These are phyloP conservation scores for Chloromyia formosa DNA, from an alignment of 2,888 invertebrate genomes.

Conservation along the genomic window DNA sequence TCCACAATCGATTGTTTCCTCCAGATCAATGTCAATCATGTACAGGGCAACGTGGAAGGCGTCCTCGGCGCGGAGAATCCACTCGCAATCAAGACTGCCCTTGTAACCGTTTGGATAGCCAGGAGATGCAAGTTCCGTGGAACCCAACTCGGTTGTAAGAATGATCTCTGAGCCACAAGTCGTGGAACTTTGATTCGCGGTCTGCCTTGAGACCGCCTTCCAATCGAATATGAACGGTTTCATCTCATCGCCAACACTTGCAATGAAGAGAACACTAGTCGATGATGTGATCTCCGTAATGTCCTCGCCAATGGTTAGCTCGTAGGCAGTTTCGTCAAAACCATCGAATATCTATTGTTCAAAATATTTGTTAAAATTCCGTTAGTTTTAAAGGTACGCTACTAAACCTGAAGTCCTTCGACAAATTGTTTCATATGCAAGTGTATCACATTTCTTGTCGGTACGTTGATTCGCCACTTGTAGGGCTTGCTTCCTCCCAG, in stretches of 20 bases:
- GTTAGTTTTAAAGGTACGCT: neutral
- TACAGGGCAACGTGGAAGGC: slow-evolving; percentile 71
- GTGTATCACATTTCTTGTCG: slow-evolving; percentile 52
- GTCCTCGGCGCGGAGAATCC: slow-evolving; percentile 72
- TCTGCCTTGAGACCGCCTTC: slow-evolving; percentile 54
- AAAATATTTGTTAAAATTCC: neutral
- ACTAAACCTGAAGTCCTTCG: slow-evolving; percentile 55
- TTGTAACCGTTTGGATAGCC: slow-evolving; percentile 78
- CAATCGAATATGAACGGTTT: slow-evolving; percentile 57
- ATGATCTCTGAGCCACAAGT: slow-evolving; percentile 54
- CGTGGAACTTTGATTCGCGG: slow-evolving; percentile 55
- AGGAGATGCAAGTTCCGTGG: slow-evolving; percentile 70
- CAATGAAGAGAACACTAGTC: slow-evolving; percentile 72
- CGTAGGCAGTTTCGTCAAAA: slow-evolving; percentile 70
- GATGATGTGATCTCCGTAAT: slow-evolving; percentile 66
- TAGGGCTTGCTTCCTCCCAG: slow-evolving; percentile 51
- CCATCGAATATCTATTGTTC: slow-evolving; percentile 77
- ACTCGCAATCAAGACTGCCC: slow-evolving; percentile 73
- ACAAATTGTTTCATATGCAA: slow-evolving; percentile 57
- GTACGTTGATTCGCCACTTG: slow-evolving; percentile 58
- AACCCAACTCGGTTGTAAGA: slow-evolving; percentile 53
- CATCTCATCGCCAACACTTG: slow-evolving; percentile 54
- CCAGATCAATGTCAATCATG: slow-evolving; percentile 70
- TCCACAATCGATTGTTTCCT: slow-evolving; percentile 67
- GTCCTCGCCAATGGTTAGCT: slow-evolving; percentile 52